Conservation (phyloP, 1,140 invertebrate species). For the Drosophila prosaltans region DNA sequence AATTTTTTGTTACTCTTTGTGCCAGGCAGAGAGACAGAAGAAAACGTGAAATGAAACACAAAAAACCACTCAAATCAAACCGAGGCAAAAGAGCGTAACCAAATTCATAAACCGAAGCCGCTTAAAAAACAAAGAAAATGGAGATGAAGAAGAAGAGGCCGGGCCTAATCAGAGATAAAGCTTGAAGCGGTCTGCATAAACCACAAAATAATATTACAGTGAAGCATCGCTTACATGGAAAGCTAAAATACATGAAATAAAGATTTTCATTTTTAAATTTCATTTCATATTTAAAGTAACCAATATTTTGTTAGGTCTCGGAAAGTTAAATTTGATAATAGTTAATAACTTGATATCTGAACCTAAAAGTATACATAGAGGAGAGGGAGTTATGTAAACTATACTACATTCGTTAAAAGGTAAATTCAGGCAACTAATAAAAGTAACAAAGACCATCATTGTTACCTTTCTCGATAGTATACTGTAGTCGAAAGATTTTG, state of each 20-base stretch:
- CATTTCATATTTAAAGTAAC: too few species aligned
- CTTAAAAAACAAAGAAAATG: slow-evolving; percentile 27
- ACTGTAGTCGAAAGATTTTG: slow-evolving; percentile 40
- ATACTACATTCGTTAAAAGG: too few species aligned
- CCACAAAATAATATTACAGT: slow-evolving; percentile 46
- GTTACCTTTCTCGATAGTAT: neutral
- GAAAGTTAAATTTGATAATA: too few species aligned
- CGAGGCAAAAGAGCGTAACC: slow-evolving; percentile 58
- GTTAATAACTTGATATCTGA: too few species aligned
- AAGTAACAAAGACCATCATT: too few species aligned
- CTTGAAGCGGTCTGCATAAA: slow-evolving; percentile 44
- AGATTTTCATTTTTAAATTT: too few species aligned
- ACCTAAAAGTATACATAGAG: too few species aligned
- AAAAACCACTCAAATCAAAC: slow-evolving; percentile 49
- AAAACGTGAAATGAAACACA: slow-evolving; percentile 45
- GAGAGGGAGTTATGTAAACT: too few species aligned
- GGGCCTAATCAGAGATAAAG: slow-evolving; percentile 58
- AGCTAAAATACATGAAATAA: too few species aligned
- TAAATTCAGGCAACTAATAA: too few species aligned
- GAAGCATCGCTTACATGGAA: neutral
- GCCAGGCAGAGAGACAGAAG: neutral
- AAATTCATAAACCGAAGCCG: slow-evolving; percentile 67
- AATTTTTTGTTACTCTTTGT: too few species aligned
- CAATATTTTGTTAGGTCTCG: neutral
- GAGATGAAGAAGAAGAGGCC: neutral